A percentile compares a stretch with the other conserved stretches of the same genome.
phyloP scores from a whole-genome alignment of 2,888 invertebrate species.

The Pyrocoelia pectoralis region DNA sequence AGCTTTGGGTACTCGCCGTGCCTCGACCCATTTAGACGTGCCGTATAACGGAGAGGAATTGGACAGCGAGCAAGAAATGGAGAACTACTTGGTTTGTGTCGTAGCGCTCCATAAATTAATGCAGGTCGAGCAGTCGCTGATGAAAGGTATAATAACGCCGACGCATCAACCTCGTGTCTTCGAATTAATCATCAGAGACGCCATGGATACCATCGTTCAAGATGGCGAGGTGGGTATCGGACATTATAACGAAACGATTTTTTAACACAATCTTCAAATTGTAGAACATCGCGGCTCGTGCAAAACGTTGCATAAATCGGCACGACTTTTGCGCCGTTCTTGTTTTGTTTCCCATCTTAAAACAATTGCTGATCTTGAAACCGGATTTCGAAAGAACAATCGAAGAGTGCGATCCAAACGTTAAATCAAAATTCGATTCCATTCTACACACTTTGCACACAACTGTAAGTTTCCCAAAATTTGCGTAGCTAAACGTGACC shows the following conservation, averaged over 20 bases:
- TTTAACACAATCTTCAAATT: no score
- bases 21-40: constrained; percentile 58
- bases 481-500: no score
- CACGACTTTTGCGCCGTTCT: constrained; percentile 83
- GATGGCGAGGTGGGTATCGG: constrained; percentile 76
- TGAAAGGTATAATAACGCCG: constrained; percentile 84
- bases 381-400: constrained; percentile 83
- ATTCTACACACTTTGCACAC: constrained; percentile 77
- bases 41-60: constrained; percentile 64
- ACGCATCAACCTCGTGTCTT: constrained; percentile 85
- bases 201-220: constrained; percentile 83
- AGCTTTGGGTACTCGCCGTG: constrained; percentile 73
- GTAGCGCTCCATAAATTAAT: constrained; percentile 85
- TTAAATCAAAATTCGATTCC: constrained; percentile 75
- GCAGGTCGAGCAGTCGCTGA: constrained; percentile 84
- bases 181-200: constrained; percentile 82
- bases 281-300: constrained; percentile 75
- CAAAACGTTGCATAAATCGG: constrained; percentile 76
- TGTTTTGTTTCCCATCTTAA: constrained; percentile 83
- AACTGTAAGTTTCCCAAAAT: constrained; percentile 75
- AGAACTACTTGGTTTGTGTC: constrained; percentile 82
- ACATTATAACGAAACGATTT: no score
- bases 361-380: constrained; percentile 77
- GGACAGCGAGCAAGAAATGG: constrained; percentile 82
- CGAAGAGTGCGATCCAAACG: constrained; percentile 74